phyloP scores from a whole-genome alignment of 2,113 vertebrate species.

The Ptyas mucosa region DNA sequence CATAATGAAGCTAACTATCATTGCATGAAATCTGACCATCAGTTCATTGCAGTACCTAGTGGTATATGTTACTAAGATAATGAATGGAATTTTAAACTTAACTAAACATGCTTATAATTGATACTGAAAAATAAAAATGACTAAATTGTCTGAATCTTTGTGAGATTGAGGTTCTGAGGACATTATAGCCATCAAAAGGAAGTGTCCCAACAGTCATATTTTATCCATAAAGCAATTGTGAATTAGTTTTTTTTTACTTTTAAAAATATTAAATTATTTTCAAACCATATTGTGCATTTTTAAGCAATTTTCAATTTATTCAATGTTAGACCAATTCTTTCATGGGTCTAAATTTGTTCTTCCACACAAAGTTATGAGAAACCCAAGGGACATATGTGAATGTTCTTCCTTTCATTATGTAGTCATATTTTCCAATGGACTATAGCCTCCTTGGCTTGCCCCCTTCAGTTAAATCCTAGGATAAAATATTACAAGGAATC shows the following conservation, averaged over 20 bases:
- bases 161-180: slow-evolving; percentile 7
- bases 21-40: neutral
- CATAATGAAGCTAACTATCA: neutral
- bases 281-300: neutral
- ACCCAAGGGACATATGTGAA: neutral
- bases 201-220: slow-evolving; percentile 5
- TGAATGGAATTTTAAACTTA: neutral
- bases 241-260: neutral
- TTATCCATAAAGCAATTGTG: neutral
- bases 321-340: neutral
- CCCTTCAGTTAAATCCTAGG: neutral
- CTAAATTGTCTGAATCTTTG: slow-evolving; percentile 19
- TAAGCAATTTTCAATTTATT: neutral
- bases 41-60: neutral
- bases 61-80: neutral
- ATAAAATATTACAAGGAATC: neutral
- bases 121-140: slow-evolving; percentile 27
- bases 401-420: neutral
- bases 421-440: neutral
- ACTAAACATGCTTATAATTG: neutral
- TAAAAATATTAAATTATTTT: neutral
- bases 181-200: neutral
- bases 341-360: neutral
- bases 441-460: neutral
- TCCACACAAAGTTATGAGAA: neutral